Conservation (phyloP, 2,113 vertebrate species). For the Cricetomys ansorgei region DNA sequence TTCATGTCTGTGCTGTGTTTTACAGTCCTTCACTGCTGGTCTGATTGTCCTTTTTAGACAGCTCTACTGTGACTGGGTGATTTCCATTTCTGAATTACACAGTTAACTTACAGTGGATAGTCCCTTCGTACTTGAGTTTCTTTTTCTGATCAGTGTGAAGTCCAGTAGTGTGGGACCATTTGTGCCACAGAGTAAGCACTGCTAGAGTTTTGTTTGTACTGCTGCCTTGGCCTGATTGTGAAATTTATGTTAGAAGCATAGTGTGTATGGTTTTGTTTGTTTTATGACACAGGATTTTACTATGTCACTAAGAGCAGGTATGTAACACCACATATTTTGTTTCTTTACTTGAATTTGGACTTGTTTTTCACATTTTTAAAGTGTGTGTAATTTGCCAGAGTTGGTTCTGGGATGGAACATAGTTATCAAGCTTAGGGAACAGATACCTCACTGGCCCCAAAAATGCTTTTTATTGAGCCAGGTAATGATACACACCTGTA, state of each 20-base stretch:
- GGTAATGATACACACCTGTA: neutral
- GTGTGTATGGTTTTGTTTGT: neutral
- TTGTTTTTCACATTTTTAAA: neutral
- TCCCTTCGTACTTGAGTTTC: neutral
- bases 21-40: neutral
- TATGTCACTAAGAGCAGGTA: neutral
- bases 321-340: neutral
- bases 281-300: neutral
- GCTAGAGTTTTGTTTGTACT: neutral
- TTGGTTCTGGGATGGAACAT: neutral
- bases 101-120: neutral
- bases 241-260: neutral
- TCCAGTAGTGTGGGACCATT: neutral
- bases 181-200: neutral
- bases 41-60: neutral
- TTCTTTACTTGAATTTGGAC: neutral
- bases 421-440: neutral
- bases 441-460: neutral
- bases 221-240: neutral
- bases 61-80: neutral
- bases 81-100: neutral
- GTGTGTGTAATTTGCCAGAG: neutral
- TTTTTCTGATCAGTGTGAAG: neutral
- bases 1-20: neutral
- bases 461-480: neutral